Conservation (phyloP, 2,888 invertebrate genomes). For the Nomada fabriciana region DNA sequence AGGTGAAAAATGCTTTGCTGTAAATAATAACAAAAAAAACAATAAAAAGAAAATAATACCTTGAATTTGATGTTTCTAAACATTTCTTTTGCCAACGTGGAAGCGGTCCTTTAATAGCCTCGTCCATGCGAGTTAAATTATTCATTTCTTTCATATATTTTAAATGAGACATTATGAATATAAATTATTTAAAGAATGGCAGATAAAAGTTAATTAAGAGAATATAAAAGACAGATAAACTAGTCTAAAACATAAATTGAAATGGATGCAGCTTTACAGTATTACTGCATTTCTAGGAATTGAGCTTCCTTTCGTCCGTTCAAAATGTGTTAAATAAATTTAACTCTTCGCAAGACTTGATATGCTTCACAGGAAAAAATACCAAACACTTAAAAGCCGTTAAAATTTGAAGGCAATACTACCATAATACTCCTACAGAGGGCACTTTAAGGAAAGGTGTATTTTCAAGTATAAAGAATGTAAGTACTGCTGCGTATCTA, state of each 20-base stretch:
- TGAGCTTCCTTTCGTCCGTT: not conserved
- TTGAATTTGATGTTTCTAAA: slow-evolving; percentile 86
- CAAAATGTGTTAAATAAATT: slow-evolving; percentile 4
- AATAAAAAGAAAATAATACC: slow-evolving; percentile 66
- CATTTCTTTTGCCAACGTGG: slow-evolving; percentile 92
- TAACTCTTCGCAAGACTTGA: not conserved
- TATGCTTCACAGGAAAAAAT: slow-evolving; percentile 25
- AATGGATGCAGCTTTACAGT: not conserved
- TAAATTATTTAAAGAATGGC: not conserved
- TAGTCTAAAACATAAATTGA: not conserved
- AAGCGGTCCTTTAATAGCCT: slow-evolving; percentile 91
- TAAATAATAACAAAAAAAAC: not conserved
- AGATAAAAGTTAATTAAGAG: not conserved
- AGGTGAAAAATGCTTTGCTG: not conserved
- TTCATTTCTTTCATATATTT: slow-evolving; percentile 93
- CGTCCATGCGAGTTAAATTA: slow-evolving; percentile 91
- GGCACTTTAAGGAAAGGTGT: slow-evolving; percentile 26
- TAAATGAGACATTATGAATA: slow-evolving; percentile 89
- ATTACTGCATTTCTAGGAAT: slow-evolving; percentile 1
- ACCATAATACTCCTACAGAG: slow-evolving; percentile 19
- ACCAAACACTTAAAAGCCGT: slow-evolving; percentile 55
- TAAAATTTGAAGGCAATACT: slow-evolving; percentile 52
- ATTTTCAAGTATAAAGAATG: slow-evolving; percentile 24
- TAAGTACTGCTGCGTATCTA: no score
- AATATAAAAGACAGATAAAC: not conserved